phyloP scores from a whole-genome alignment of 2,113 vertebrate species.

The Nerophis lumbriciformis region DNA sequence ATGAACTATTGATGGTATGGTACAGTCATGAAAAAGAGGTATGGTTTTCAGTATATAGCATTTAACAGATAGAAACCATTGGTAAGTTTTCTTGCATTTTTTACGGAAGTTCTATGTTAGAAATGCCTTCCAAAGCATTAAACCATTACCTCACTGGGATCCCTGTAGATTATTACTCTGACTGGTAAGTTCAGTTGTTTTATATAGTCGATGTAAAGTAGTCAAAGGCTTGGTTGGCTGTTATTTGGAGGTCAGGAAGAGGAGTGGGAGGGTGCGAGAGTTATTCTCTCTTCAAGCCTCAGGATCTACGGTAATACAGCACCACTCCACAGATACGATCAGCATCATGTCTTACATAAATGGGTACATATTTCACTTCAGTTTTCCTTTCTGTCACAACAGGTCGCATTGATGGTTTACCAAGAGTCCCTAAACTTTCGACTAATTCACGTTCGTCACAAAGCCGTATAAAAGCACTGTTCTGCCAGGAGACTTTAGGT shows the following conservation, averaged over 20 bases:
- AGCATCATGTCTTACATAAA: constrained; percentile 56
- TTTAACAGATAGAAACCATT: no score
- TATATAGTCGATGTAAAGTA: no score
- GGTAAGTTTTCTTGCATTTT: no score
- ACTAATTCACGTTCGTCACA: background rate
- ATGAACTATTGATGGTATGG: no score
- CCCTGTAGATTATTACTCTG: no score
- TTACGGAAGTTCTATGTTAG: no score
- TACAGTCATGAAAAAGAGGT: no score
- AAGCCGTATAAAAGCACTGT: background rate
- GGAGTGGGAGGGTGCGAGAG: constrained; percentile 52
- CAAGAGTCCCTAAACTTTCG: constrained; percentile 1
- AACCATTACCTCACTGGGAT: no score
- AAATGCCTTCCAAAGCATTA: no score
- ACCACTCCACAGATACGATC: constrained; percentile 6
- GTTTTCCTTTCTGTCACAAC: constrained; percentile 11
- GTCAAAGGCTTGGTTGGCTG: constrained; percentile 20
- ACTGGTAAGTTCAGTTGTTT: no score
- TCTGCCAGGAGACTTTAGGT: constrained; percentile 9
- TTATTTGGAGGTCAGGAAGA: constrained; percentile 18
- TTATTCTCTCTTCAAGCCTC: constrained; percentile 20
- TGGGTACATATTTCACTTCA: constrained; percentile 13
- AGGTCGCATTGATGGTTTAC: background rate
- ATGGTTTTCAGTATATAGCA: no score
- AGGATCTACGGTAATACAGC: constrained; percentile 28